Evolutionary conservation across 2,113 vertebrate species (phyloP), one percentile per base, ranked within the genome.

Genomic region (Colius striatus): DNA sequence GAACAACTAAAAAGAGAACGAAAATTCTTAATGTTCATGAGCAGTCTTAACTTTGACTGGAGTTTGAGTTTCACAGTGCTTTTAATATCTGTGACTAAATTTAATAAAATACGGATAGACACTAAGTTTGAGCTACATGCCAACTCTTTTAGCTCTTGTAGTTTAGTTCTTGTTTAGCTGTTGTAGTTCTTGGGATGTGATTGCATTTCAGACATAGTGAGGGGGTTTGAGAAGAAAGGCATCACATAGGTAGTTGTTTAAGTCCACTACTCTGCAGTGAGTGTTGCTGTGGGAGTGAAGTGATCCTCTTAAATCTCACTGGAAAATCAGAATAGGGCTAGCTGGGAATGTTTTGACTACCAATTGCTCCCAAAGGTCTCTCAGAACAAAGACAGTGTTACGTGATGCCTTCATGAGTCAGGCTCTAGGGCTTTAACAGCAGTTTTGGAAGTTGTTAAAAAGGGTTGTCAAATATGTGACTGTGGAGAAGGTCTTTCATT

Each of bases 401-500:
- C 0, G 9, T 72, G 93, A 89, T 85, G 92, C 87, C 87, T 91
- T n/a, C 0, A 27, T 92, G 97, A 87, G 68, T 89, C 61, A 87
- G 80, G 77, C 95, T 96, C 55, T 76, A 58, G 86, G 66, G 84
- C 61, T 95, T 92, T 89, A 97, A 94, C 91, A 96, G 94, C 80
- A 96, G 17, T 94, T 92, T 95, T 97, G 97, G 96, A 97, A 95
- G 91, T 94, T 95, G 95, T 97, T 91, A 97, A 86, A 91, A 96
- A 93, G 84, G 72, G 90, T 94, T 97, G 96, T 94, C 68, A 94
- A 95, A 92, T 65, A 94, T 86, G 62, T 90, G 94, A 93, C 92
- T 97, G 95, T 95, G 96, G 94, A 96, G 92, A 96, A 97, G 94
- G 86, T 78, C 88, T 94, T 97, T 97, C 90, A 96, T 95, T 97